phyloP scores from a whole-genome alignment of 2,113 vertebrate species.

The Microcebus ravelobensis region DNA sequence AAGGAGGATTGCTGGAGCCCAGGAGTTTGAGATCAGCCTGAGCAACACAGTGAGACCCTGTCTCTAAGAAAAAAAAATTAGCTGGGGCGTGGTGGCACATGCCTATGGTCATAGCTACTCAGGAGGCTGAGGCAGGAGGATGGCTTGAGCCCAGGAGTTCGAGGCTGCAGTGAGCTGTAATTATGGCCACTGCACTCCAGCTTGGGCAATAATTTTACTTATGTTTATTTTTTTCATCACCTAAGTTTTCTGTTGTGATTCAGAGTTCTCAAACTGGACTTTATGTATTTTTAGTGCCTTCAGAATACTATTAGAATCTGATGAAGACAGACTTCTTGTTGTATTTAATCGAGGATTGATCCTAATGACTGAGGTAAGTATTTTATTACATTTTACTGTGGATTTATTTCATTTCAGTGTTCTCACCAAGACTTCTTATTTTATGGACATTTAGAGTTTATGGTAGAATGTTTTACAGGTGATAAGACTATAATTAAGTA shows the following conservation, averaged over 20 bases:
- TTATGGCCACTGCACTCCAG: background rate
- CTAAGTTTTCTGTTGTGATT: conserved; percentile 24
- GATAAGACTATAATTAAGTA: conserved; percentile 34
- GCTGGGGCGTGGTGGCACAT: background rate
- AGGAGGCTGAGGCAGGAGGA: background rate
- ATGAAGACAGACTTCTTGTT: conserved; percentile 98
- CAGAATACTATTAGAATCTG: conserved; percentile 98
- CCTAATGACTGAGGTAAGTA: conserved; percentile 97
- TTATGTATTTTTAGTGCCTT: conserved; percentile 92
- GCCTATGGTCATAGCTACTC: background rate
- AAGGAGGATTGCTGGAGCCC: no score
- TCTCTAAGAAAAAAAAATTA: background rate
- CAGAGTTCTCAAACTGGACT: conserved; percentile 36
- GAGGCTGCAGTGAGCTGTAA: background rate
- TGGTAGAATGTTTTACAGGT: background rate
- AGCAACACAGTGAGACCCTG: background rate
- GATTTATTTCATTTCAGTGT: conserved; percentile 21
- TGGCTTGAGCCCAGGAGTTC: background rate
- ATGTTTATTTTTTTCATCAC: background rate
- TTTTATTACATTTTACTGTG: conserved; percentile 52
- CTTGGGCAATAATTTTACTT: background rate
- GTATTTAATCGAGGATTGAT: conserved; percentile 98
- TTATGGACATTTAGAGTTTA: conserved; percentile 31
- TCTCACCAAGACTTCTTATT: conserved; percentile 5
- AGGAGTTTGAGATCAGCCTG: background rate